phyloP scores from a whole-genome alignment of 2,113 vertebrate species.

The Amblyornis subalaris region DNA sequence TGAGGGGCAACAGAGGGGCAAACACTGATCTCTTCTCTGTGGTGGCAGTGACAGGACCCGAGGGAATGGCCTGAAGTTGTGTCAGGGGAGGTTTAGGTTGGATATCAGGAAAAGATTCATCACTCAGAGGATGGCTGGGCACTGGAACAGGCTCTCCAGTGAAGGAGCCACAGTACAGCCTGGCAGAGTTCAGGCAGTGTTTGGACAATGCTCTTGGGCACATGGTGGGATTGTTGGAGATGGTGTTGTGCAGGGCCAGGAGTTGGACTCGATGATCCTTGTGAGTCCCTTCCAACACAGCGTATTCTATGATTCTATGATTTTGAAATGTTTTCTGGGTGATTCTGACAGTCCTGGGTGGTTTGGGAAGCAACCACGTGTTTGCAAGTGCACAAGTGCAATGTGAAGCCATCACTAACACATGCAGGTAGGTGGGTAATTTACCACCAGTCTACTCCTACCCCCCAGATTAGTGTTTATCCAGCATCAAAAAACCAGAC shows the following conservation, averaged over 20 bases:
- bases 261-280: neutral
- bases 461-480: neutral
- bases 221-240: neutral
- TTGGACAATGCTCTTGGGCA: accelerated
- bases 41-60: neutral
- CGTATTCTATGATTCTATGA: neutral
- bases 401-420: neutral
- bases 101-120: neutral
- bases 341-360: neutral
- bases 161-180: neutral
- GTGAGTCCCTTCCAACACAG: neutral
- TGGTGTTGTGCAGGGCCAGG: neutral
- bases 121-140: neutral
- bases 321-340: neutral
- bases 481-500: neutral
- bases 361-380: neutral
- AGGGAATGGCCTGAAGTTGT: neutral
- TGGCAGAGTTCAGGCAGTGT: neutral
- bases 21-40: neutral
- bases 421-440: accelerated
- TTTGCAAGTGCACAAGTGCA: neutral
- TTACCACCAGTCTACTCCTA: neutral
- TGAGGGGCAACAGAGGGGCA: neutral
- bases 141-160: neutral
- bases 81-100: neutral